Percentiles rank a stretch among this genome's conserved stretches.
Conservation (phyloP, 2,888 invertebrate genomes). For the Hirtodrosophila histrioides region DNA sequence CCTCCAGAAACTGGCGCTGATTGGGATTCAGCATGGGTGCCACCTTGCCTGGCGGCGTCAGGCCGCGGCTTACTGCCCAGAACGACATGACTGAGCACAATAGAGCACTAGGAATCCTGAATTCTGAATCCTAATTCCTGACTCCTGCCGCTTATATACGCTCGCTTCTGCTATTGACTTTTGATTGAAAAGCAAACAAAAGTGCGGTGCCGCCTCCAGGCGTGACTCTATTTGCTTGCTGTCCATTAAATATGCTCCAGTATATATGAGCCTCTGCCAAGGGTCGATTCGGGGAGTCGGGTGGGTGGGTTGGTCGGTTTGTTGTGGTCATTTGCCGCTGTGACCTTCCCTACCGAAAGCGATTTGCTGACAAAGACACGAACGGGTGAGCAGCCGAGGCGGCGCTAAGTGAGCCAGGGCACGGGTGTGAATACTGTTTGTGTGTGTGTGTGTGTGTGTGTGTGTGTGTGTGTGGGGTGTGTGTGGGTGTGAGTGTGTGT, state of each 20-base stretch:
- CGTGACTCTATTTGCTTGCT: slow-evolving; percentile 54
- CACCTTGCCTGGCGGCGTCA: slow-evolving; percentile 72
- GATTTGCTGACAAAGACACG: slow-evolving; percentile 68
- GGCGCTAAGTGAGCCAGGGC: background rate
- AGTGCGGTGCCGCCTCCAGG: slow-evolving; percentile 57
- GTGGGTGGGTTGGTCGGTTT: slow-evolving; percentile 18
- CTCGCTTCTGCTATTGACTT: slow-evolving; percentile 67
- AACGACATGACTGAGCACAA: slow-evolving; percentile 73
- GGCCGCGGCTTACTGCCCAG: slow-evolving; percentile 77
- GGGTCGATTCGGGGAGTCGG: background rate
- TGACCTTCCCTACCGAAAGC: slow-evolving; percentile 7
- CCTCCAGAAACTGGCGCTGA: slow-evolving; percentile 83
- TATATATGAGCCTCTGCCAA: slow-evolving; percentile 4
- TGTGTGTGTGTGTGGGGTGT: slow-evolving; percentile 1
- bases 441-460: slow-evolving; percentile 9
- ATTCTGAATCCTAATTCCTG: background rate
- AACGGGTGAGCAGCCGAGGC: slow-evolving; percentile 42
- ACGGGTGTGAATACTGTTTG: slow-evolving; percentile 21
- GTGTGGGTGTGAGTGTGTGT: slow-evolving; percentile 13
- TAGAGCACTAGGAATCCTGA: background rate
- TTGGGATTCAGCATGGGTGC: slow-evolving; percentile 84
- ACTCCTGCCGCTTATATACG: slow-evolving; percentile 43
- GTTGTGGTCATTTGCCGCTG: slow-evolving; percentile 65
- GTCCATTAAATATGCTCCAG: slow-evolving; percentile 65
- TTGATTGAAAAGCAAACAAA: slow-evolving; percentile 76